These are phyloP conservation scores for Zosterops pallidus DNA, from an alignment of 2,113 vertebrate species.

Conservation along the genomic window DNA sequence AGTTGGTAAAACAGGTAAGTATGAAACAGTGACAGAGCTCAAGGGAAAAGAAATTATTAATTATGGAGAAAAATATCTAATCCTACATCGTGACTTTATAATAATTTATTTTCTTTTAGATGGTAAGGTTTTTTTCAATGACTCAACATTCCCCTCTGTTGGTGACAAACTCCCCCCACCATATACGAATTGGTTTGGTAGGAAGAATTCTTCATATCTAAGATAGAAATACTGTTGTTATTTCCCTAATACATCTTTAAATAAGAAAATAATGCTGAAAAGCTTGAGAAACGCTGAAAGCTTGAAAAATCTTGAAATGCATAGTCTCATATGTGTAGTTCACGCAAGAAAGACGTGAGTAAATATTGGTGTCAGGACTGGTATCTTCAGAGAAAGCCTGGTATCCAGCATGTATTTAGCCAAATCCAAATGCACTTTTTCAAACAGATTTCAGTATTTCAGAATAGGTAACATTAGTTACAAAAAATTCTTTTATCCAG, in stretches of 20 bases:
- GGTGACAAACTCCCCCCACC: fast-evolving
- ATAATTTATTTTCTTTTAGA: neutral
- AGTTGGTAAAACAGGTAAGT: neutral
- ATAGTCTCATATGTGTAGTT: neutral
- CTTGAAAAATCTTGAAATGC: neutral
- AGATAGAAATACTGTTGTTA: neutral
- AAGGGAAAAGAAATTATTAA: neutral
- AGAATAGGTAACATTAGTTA: neutral
- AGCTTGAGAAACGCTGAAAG: neutral
- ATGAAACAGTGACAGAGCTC: neutral
- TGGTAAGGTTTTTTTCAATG: neutral
- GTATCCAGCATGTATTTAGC: neutral
- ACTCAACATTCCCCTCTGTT: neutral
- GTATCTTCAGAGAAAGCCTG: neutral
- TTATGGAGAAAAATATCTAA: neutral
- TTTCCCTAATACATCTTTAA: neutral
- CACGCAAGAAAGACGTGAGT: neutral
- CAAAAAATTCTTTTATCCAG: neutral
- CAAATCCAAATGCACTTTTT: neutral
- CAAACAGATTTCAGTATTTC: neutral
- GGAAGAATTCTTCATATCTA: neutral
- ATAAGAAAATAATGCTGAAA: neutral
- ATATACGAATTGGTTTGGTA: neutral
- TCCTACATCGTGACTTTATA: neutral
- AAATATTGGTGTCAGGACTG: neutral